A percentile compares a stretch with the other conserved stretches of the same genome.
Conservation (phyloP, 2,888 invertebrate genomes). For the Coenonympha arcania region DNA sequence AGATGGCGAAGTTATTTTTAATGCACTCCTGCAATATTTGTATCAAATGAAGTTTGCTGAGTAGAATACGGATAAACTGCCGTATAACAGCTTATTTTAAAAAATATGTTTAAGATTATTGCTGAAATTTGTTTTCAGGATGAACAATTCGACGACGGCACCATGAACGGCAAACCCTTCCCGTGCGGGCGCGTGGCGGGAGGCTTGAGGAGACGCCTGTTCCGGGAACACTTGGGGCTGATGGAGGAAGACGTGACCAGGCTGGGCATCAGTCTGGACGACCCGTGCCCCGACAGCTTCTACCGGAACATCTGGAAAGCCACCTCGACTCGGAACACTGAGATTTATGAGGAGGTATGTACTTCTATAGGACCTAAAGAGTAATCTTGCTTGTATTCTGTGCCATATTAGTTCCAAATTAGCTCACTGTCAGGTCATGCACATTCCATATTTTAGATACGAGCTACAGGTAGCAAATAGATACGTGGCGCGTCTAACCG, state of each 20-base stretch:
- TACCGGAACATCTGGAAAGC: slow-evolving; percentile 88
- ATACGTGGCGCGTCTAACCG: too few relatives aligned
- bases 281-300: slow-evolving; percentile 87
- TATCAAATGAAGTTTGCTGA: too few relatives aligned
- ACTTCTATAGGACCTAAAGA: not conserved
- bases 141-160: slow-evolving; percentile 83
- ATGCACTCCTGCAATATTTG: too few relatives aligned
- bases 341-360: slow-evolving; percentile 84
- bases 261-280: slow-evolving; percentile 77
- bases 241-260: slow-evolving; percentile 64
- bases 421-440: not conserved
- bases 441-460: too few relatives aligned
- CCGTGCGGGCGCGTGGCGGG: slow-evolving; percentile 91
- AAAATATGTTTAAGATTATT: too few relatives aligned
- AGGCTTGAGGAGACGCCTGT: slow-evolving; percentile 86
- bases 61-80: too few relatives aligned
- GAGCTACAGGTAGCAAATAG: too few relatives aligned
- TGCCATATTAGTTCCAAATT: too few relatives aligned
- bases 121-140: too few relatives aligned
- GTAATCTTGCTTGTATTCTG: not conserved
- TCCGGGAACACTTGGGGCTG: slow-evolving; percentile 91
- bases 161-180: slow-evolving; percentile 86
- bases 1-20: too few relatives aligned
- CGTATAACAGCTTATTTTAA: too few relatives aligned
- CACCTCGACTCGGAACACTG: slow-evolving; percentile 87